Conservation (phyloP, 2,797 vertebrate genomes). For the Poecile montanus region DNA sequence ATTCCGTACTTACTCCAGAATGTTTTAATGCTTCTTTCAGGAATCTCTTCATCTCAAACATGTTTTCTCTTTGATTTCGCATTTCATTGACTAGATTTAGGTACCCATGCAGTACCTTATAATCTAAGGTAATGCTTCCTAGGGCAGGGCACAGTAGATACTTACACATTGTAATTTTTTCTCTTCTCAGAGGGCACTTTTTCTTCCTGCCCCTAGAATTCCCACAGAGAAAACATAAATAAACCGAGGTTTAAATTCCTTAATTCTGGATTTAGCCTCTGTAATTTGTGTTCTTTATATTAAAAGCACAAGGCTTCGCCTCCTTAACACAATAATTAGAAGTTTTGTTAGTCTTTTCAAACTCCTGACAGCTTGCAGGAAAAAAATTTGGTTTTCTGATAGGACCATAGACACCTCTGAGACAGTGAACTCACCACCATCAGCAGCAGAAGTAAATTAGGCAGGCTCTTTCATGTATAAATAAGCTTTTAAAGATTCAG, state of each 20-base stretch:
- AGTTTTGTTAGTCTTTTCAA: neutral
- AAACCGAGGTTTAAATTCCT: neutral
- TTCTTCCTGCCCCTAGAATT: neutral
- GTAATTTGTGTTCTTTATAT: neutral
- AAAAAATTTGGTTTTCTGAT: neutral
- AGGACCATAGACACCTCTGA: neutral
- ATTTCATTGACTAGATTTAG: neutral
- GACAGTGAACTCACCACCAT: neutral
- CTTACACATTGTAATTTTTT: neutral
- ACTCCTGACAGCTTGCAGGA: neutral
- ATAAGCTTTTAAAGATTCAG: neutral
- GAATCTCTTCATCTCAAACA: neutral
- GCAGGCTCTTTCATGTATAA: neutral
- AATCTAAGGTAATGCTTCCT: neutral
- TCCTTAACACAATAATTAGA: neutral
- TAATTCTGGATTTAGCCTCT: neutral
- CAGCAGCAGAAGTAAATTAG: neutral
- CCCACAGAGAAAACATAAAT: neutral
- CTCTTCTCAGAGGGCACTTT: neutral
- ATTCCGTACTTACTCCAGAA: neutral
- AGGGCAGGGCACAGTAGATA: neutral
- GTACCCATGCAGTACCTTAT: neutral
- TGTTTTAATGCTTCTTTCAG: conserved; percentile 5
- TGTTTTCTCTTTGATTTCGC: neutral
- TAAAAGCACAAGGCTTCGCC: neutral